phyloP scores from a whole-genome alignment of 35 echinoderm and acorn worm genomes.

The Apostichopus parvimensis region DNA sequence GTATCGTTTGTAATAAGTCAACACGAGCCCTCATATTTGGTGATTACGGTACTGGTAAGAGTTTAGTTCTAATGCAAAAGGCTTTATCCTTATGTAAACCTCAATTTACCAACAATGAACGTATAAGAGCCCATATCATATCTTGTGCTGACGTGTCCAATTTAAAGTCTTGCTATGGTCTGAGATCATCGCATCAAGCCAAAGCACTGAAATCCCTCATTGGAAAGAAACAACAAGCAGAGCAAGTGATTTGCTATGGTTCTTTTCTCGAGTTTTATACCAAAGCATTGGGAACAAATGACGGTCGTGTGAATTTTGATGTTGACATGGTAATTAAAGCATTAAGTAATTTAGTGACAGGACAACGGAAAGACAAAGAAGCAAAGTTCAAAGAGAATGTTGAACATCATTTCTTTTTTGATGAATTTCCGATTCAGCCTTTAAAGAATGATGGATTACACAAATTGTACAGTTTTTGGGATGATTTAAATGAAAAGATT shows the following conservation, averaged over 20 bases:
- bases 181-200: background rate
- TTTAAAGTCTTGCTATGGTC: slow-evolving; percentile 4
- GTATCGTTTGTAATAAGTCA: background rate
- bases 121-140: background rate
- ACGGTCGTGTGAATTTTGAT: background rate
- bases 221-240: background rate
- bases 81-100: background rate
- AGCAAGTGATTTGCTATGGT: background rate
- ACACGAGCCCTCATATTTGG: background rate
- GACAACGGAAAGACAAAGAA: background rate
- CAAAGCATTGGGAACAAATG: background rate
- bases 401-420: slow-evolving; percentile 42
- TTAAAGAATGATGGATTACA: slow-evolving; percentile 4
- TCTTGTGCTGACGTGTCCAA: background rate
- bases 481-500: background rate
- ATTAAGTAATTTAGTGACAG: background rate
- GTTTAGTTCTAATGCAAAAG: background rate
- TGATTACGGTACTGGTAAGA: slow-evolving; percentile 17
- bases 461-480: background rate
- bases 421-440: slow-evolving; percentile 42
- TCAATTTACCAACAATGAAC: background rate
- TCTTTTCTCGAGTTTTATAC: slow-evolving; percentile 10
- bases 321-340: slow-evolving; percentile 1
- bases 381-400: background rate
- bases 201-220: background rate